Evolutionary conservation across 2,797 vertebrate species (phyloP).

Genomic region (Catharus ustulatus): DNA sequence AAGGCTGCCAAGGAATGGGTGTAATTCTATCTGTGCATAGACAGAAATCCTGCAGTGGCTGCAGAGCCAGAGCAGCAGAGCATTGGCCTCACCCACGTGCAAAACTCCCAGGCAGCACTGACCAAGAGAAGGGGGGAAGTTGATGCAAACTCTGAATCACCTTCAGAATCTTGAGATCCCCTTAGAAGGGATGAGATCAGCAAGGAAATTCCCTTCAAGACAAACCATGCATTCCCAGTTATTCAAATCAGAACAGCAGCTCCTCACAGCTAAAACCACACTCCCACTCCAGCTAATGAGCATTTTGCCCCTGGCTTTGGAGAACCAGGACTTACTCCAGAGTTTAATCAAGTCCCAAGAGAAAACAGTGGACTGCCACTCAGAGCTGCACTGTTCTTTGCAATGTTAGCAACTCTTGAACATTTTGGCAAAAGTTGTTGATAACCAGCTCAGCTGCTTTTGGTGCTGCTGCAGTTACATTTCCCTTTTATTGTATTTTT

Average conservation of each 20-base stretch:
- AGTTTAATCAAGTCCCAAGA: background rate
- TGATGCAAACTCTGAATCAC: background rate
- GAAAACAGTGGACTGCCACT: background rate
- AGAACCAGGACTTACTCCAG: background rate
- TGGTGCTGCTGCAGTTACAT: background rate
- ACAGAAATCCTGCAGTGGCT: background rate
- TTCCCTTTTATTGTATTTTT: background rate
- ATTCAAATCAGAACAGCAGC: background rate
- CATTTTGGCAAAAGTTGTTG: background rate
- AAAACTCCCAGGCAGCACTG: background rate
- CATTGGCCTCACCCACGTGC: background rate
- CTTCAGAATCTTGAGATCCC: background rate
- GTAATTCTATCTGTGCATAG: background rate
- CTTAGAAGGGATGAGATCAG: background rate
- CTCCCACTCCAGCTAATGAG: background rate
- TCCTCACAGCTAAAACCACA: background rate
- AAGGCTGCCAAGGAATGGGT: constrained; percentile 19
- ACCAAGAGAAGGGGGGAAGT: background rate
- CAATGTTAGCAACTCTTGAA: background rate
- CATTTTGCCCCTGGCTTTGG: background rate
- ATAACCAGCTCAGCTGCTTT: background rate
- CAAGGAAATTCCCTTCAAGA: background rate
- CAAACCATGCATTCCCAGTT: background rate
- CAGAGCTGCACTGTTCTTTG: background rate
- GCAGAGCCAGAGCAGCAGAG: background rate